phyloP scores from a whole-genome alignment of 2,113 vertebrate species.

The Pangasianodon hypophthalmus region DNA sequence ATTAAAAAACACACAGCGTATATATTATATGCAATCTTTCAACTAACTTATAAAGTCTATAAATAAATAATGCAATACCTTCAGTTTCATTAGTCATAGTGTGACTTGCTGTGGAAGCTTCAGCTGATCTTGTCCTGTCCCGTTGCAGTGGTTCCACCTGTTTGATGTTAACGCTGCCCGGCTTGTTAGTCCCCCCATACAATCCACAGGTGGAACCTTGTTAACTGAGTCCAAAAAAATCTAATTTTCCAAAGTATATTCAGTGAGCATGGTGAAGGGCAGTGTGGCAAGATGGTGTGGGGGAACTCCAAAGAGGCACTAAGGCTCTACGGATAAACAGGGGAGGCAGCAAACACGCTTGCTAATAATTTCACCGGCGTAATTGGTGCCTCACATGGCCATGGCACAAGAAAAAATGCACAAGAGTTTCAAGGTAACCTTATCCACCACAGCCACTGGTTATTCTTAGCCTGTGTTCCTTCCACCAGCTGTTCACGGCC shows the following conservation, averaged over 20 bases:
- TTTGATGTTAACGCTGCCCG: slow-evolving; percentile 38
- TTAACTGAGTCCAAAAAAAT: neutral
- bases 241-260: slow-evolving; percentile 62
- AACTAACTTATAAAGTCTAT: neutral
- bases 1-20: neutral
- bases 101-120: slow-evolving; percentile 58
- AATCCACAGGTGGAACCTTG: slow-evolving; percentile 57
- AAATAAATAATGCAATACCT: slow-evolving; percentile 66
- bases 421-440: slow-evolving; percentile 67
- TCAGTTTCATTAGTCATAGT: slow-evolving; percentile 49
- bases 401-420: slow-evolving; percentile 64
- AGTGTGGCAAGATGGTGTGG: slow-evolving; percentile 53
- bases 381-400: slow-evolving; percentile 71
- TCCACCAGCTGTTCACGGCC: slow-evolving; percentile 57
- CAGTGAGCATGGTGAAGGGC: slow-evolving; percentile 65
- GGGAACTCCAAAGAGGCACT: slow-evolving; percentile 49
- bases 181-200: slow-evolving; percentile 51
- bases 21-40: neutral
- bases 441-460: slow-evolving; percentile 64
- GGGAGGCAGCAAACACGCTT: slow-evolving; percentile 56
- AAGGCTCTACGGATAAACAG: slow-evolving; percentile 56
- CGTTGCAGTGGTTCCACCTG: slow-evolving; percentile 41
- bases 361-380: slow-evolving; percentile 55
- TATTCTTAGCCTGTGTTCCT: slow-evolving; percentile 74
- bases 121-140: slow-evolving; percentile 35